phyloP scores from a whole-genome alignment of 1,140 invertebrate species.

The Adoxophyes honmai region DNA sequence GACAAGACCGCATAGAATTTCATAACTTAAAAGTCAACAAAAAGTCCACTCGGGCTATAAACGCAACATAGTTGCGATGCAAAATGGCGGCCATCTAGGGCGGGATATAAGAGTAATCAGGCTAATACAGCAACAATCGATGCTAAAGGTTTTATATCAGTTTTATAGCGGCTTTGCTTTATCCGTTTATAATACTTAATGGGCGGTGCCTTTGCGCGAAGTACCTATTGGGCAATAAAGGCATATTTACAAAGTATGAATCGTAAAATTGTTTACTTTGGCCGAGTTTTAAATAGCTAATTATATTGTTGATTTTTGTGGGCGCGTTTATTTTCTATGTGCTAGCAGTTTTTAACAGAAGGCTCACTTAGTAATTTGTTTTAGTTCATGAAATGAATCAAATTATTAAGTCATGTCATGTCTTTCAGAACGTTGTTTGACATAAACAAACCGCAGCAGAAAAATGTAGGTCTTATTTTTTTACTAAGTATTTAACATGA shows the following conservation, averaged over 20 bases:
- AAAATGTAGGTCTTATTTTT: too few relatives aligned
- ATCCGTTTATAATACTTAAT: conserved; percentile 38
- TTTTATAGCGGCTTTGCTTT: conserved; percentile 8
- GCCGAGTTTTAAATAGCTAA: conserved; percentile 9
- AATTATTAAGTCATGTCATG: too few relatives aligned
- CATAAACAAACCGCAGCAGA: too few relatives aligned
- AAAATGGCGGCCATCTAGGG: conserved; percentile 6
- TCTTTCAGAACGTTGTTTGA: too few relatives aligned
- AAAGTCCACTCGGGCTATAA: not conserved
- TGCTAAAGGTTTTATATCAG: conserved; percentile 12
- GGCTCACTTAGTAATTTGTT: too few relatives aligned
- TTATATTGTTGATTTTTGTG: conserved; percentile 13
- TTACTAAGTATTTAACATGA: too few relatives aligned
- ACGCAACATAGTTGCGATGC: conserved; percentile 2
- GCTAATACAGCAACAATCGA: conserved; percentile 14
- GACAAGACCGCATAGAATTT: too few relatives aligned
- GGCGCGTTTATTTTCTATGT: not conserved
- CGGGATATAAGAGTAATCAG: conserved; percentile 10
- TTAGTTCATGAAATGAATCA: too few relatives aligned
- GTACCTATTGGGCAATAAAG: conserved; percentile 33
- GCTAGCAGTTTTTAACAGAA: too few relatives aligned
- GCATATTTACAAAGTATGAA: conserved; percentile 37
- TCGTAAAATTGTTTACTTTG: conserved; percentile 6
- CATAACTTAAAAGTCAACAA: too few relatives aligned
- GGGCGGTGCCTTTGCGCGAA: conserved; percentile 33